phyloP scores from a whole-genome alignment of 2,113 vertebrate genomes.

The Paracanthobrama guichenoti region DNA sequence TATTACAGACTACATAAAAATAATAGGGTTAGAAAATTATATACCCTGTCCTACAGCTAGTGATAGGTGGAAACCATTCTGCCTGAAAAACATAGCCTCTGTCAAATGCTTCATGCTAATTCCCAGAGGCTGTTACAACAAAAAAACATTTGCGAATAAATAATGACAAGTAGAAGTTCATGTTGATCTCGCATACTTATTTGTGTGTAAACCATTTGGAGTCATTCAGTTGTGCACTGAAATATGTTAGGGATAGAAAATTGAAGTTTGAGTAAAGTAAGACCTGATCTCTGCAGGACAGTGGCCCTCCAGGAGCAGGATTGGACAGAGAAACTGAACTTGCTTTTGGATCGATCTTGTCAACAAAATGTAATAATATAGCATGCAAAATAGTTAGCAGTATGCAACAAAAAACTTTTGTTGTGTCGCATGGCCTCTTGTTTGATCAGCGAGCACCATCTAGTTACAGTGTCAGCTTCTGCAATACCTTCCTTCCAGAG shows the following conservation, averaged over 20 bases:
- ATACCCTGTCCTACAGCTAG: constrained; percentile 1
- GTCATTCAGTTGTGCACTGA: not conserved
- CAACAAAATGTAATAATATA: no score
- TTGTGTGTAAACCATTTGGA: not conserved
- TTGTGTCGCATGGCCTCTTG: no score
- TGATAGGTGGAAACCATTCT: not conserved
- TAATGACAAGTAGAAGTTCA: not conserved
- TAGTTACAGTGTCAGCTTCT: no score
- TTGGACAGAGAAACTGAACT: no score
- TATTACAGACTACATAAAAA: not conserved
- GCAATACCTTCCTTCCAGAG: no score
- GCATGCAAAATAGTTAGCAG: no score
- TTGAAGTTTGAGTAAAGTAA: not conserved
- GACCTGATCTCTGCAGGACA: not conserved
- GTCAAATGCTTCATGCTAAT: not conserved
- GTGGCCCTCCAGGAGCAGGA: no score
- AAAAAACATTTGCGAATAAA: not conserved
- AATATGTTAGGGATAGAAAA: not conserved
- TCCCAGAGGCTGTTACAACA: not conserved
- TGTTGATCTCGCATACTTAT: not conserved
- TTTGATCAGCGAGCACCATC: no score
- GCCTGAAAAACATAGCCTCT: constrained; percentile 2
- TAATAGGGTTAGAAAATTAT: constrained; percentile 1
- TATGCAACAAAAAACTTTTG: no score
- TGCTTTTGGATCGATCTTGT: no score